Evolutionary conservation across 1,140 invertebrate species (phyloP).

Genomic region (Steinernema khuongi): DNA sequence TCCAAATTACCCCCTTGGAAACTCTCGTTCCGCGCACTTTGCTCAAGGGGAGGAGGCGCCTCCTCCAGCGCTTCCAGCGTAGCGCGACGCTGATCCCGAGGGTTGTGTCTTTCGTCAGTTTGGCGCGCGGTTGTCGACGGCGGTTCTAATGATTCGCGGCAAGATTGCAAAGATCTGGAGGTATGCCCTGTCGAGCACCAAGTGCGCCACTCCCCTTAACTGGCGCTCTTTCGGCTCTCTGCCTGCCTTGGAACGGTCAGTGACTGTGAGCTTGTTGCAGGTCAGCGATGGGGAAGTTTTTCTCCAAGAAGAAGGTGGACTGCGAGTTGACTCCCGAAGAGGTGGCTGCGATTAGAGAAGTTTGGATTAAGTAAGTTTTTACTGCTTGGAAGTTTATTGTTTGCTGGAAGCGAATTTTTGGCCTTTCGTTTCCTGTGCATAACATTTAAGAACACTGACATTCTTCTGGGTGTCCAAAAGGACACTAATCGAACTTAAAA

Average conservation of each 20-base stretch:
- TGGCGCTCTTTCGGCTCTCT: not conserved
- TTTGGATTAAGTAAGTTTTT: conserved; percentile 29
- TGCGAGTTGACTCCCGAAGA: conserved; percentile 32
- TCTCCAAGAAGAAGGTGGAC: conserved; percentile 23
- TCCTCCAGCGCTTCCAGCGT: not conserved
- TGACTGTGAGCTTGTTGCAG: not conserved
- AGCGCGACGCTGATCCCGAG: not conserved
- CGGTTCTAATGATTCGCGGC: not conserved
- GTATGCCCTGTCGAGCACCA: not conserved
- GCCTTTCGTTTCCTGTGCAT: too few species aligned
- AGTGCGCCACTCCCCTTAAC: not conserved
- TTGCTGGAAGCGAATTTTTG: too few species aligned
- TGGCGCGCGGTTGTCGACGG: not conserved
- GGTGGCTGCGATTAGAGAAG: conserved; percentile 27
- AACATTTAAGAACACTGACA: not conserved
- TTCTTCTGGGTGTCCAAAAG: not conserved
- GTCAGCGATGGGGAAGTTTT: conserved; percentile 28
- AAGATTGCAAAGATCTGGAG: not conserved
- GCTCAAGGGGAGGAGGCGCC: not conserved
- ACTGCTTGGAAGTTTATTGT: too few species aligned
- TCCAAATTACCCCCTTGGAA: too few species aligned
- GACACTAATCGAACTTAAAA: not conserved
- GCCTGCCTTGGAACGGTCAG: not conserved
- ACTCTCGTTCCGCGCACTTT: too few species aligned
- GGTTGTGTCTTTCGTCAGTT: not conserved